Conservation (phyloP, 2,888 invertebrate genomes). For the Standfussiana lucernea region DNA sequence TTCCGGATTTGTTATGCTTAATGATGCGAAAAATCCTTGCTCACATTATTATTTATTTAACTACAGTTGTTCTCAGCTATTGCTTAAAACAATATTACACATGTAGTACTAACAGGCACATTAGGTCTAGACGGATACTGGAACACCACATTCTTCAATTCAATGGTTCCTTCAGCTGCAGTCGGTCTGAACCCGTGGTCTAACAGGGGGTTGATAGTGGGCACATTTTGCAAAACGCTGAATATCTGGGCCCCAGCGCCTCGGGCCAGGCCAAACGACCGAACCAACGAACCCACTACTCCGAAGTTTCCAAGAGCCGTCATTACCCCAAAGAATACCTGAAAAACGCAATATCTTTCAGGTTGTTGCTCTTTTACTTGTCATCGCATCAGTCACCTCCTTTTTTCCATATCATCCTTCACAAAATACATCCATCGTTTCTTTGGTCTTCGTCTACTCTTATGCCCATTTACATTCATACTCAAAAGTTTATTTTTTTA, state of each 20-base stretch:
- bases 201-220: slow-evolving; percentile 93
- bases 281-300: slow-evolving; percentile 83
- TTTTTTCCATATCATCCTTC: too few relatives aligned
- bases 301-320: slow-evolving; percentile 72
- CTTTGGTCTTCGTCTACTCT: too few relatives aligned
- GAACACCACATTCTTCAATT: slow-evolving; percentile 93
- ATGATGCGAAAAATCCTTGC: not conserved
- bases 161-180: slow-evolving; percentile 91
- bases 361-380: too few relatives aligned
- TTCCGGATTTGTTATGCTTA: not conserved
- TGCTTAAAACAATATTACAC: not conserved
- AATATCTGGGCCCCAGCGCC: slow-evolving; percentile 94
- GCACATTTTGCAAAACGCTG: slow-evolving; percentile 92
- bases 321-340: slow-evolving; percentile 90
- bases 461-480: too few relatives aligned
- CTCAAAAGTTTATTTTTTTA: too few relatives aligned
- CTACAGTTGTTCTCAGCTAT: not conserved
- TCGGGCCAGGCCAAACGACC: slow-evolving; percentile 93
- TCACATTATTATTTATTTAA: not conserved
- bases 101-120: slow-evolving; percentile 89
- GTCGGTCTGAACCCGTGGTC: slow-evolving; percentile 90
- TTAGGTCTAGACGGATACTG: slow-evolving; percentile 94
- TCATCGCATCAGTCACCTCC: too few relatives aligned
- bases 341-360: slow-evolving; percentile 27
- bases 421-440: too few relatives aligned